Evolutionary conservation across 2,888 invertebrate species (phyloP), one percentile per base, ranked within the genome.

Genomic region (Gnatocerus cornutus): DNA sequence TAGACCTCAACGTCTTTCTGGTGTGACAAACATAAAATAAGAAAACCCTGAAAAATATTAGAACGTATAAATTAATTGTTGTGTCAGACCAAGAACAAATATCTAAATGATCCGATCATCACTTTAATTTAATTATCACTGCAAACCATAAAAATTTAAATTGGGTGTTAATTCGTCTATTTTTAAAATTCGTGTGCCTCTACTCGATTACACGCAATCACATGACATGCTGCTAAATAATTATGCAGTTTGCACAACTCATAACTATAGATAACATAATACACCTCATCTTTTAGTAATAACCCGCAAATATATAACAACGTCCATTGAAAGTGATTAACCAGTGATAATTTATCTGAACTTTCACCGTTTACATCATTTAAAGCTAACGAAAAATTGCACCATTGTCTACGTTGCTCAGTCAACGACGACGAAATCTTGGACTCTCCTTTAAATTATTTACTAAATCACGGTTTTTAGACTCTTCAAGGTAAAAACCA

Each of bases 351-450:
- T 41, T 41, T 41, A 39, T 39, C 39, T 41, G 41, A 9, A 41
- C 41, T 41, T 41, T 41, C 41, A 27, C 52, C 10, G 52, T 52
- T 41, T 56, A 37, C 56, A 56, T 37, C 56, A 43, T 39, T 16
- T 8, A 55, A 39, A 21, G 21, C 21, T 29, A 30, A 12, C 33
- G 37, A 55, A 55, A 55, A 41, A 41, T 41, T 41, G 41, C 41
- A 12, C 41, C 41, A 41, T 3, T 12, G 41, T n/a, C 39, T 29
- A n/a, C n/a, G 29, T 29, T 29, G 7, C 29, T n/a, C 33, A 33
- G 21, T 21, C 33, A 33, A 33, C n/a, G 33, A 12, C 12, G 6
- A 41, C 41, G 41, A 41, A 12, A 12, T 37, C 37, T 37, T 6
- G 37, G 9, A 41, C 13, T 13, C n/a, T 13, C 41, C 10, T 41